phyloP scores from a whole-genome alignment of 1,140 invertebrate genomes.

The Megalopta genalis region DNA sequence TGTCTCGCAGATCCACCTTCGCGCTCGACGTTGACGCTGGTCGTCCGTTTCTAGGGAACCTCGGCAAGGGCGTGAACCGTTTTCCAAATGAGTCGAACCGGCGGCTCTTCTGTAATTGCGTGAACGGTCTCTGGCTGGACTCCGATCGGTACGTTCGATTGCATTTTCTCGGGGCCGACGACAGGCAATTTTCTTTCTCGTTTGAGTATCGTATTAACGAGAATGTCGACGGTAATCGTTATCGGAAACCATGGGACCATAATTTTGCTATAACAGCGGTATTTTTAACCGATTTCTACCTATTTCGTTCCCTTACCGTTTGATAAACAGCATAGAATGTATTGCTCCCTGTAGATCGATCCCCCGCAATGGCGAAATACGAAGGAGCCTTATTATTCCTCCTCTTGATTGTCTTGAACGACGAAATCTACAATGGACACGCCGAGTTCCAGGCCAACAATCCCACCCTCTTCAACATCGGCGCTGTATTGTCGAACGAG shows the following conservation, averaged over 20 bases:
- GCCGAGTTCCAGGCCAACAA: constrained; percentile 75
- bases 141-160: constrained; percentile 23
- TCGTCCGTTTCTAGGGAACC: constrained; percentile 22
- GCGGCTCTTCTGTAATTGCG: neutral
- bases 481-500: constrained; percentile 92
- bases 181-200: too few species aligned
- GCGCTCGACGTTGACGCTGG: constrained; percentile 46
- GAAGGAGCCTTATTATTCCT: constrained; percentile 36
- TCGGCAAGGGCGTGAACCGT: constrained; percentile 23
- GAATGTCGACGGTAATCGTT: too few species aligned
- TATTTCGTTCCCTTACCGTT: neutral
- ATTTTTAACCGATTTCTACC: too few species aligned
- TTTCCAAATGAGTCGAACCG: neutral
- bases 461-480: constrained; percentile 90
- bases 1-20: constrained; percentile 45
- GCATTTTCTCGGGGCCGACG: neutral
- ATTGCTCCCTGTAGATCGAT: constrained; percentile 1
- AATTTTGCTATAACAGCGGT: too few species aligned
- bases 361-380: constrained; percentile 32
- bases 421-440: constrained; percentile 40
- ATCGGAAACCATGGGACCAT: too few species aligned
- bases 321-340: neutral
- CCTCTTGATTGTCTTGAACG: constrained; percentile 47
- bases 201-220: too few species aligned
- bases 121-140: constrained; percentile 4